Base-by-base conservation (phyloP, 2,888 invertebrate species). In the Mactromeris polynyma region DNA sequence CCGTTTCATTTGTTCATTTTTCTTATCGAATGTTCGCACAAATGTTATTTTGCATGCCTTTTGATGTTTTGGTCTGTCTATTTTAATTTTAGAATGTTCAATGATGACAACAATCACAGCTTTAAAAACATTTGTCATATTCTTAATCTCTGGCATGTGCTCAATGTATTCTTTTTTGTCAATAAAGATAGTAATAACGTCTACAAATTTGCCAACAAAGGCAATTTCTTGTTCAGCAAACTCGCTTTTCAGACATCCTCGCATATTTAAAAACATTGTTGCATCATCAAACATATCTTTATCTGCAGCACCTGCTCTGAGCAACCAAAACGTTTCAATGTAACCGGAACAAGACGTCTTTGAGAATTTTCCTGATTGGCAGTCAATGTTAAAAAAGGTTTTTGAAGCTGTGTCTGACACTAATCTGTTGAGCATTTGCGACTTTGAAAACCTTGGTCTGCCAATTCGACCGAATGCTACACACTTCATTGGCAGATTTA, bases 321-420 rank as follows among this genome's bases (percentile, higher is more conserved):
- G 81, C 2, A 81, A 36, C 81, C 81, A 81, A 54, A 81, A 81
- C 54, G 54, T 81, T 81, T 81, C 81, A n/a, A 81, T 81, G 17
- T 54, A 33, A 21, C 51, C 51, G 0, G 14, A 36, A 81, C 81
- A 36, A 14, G 31, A 2, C 11, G 14, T 7, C 33, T 54, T 81
- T 17, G 51, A 21, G 1, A 54, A 33, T 21, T 33, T 51, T 54
- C 81, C 81, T 19, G 81, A 81, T 33, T 31, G 54, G 2, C 51
- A 81, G 17, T 31, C 31, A 33, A 17, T 51, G 42, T 81, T 81
- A 36, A 54, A 81, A 51, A 54, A 81, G 3, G 81, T 81, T 33
- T 81, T 81, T 6, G 17, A 81, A 33, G 33, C 36, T 19, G 51
- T 31, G 26, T 54, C 33, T 33, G 81, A 54, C 3, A 81, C 21